Base-by-base conservation (phyloP, 1,140 invertebrate genomes). In the Coptotermes formosanus region DNA sequence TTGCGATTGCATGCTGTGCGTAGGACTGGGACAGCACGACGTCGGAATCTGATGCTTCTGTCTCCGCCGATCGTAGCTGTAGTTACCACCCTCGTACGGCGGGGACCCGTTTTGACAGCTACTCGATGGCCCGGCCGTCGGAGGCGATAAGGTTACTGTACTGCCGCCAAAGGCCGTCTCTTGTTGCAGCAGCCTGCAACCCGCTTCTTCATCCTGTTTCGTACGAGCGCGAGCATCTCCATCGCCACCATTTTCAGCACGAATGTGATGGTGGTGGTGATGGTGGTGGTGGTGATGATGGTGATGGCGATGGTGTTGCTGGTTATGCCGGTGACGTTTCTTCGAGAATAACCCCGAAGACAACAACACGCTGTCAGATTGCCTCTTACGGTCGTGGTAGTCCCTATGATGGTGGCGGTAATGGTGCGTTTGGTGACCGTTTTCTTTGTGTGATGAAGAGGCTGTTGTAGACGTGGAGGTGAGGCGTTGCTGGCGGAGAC, bases 361-460 rank as follows among this genome's bases (percentile, higher is more conserved):
- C 21, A 86, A 23, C 1, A 86, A 82, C 0, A 32, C 86, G 52
- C 45, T 48, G 59, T 86, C 86, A n/a, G 86, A 86, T 25, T 59
- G 52, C 9, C 86, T 82, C 48, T 86, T 83, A 4, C 64, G 59
- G 23, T 83, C 32, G 43, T 86, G 86, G 23, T 38, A 52, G 30
- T 84, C 43, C 12, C 48, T 25, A 82, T 84, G 59, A 32, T 75
- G 59, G 52, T 84, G 82, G 30, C 55, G 55, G 55, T 86, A 84
- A 44, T 83, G 55, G 38, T 86, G 86, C 21, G 85, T 85, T 11
- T 87, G 88, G 30, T 87, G 85, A 38, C 82, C 81, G 52, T 87
- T 75, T 59, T 82, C 82, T 86, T 87, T 81, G 86, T 87, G 83
- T 83, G 87, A 84, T 85, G 84, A 59, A 21, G 87, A 87, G 2